phyloP scores from a whole-genome alignment of 2,888 invertebrate species.

The Hoplodrina ambigua region DNA sequence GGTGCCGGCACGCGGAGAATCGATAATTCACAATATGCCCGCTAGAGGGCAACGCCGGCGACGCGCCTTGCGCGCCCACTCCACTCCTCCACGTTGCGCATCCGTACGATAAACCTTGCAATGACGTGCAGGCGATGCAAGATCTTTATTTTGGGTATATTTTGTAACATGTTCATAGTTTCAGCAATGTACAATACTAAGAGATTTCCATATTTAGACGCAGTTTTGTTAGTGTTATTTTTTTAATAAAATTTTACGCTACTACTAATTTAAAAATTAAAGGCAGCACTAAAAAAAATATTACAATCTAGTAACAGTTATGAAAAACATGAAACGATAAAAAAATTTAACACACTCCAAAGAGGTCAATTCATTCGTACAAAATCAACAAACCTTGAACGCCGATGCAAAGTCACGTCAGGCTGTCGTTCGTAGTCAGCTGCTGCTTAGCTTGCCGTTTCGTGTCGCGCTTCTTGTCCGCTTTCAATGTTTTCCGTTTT shows the following conservation, averaged over 20 bases:
- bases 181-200: neutral
- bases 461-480: conserved; percentile 91
- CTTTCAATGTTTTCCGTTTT: conserved; percentile 91
- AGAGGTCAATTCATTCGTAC: conserved; percentile 15
- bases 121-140: conserved; percentile 64
- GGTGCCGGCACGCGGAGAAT: conserved; percentile 83
- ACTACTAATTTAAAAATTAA: neutral
- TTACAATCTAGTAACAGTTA: neutral
- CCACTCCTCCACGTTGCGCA: conserved; percentile 89
- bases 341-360: neutral
- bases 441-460: conserved; percentile 93
- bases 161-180: neutral
- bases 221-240: neutral
- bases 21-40: conserved; percentile 89
- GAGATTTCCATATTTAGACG: neutral
- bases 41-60: conserved; percentile 88
- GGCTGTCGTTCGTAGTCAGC: conserved; percentile 90
- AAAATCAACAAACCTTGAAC: conserved; percentile 58
- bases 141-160: neutral
- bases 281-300: neutral
- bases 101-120: conserved; percentile 79
- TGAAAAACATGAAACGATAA: neutral
- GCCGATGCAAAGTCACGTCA: conserved; percentile 80
- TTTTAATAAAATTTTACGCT: neutral
- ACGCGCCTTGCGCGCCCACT: conserved; percentile 86